phyloP scores from a whole-genome alignment of 2,888 invertebrate species.

The Zygothrica quintamaculata region DNA sequence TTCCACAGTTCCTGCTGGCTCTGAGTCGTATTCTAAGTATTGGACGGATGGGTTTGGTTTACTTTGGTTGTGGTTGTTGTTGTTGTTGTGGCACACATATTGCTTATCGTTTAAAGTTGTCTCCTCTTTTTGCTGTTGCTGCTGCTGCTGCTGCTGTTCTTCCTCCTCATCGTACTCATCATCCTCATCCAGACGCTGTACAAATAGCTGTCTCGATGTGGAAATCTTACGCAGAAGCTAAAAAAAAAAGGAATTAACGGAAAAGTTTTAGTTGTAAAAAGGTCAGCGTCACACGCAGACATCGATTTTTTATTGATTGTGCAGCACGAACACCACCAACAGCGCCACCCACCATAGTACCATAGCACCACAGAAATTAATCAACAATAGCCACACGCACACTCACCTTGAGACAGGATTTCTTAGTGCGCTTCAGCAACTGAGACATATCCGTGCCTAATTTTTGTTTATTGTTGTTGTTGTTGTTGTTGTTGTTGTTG shows the following conservation, averaged over 20 bases:
- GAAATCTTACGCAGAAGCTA: constrained; percentile 82
- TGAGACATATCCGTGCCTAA: constrained; percentile 74
- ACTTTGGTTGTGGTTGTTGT: constrained; percentile 12
- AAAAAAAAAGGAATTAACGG: too few relatives aligned
- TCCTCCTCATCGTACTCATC: constrained; percentile 65
- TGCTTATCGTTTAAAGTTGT: constrained; percentile 42
- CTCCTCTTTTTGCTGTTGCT: constrained; percentile 25
- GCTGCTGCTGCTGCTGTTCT: constrained; percentile 35
- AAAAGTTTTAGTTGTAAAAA: too few relatives aligned
- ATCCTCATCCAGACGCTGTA: constrained; percentile 80
- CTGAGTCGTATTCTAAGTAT: constrained; percentile 45
- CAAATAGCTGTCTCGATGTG: constrained; percentile 76
- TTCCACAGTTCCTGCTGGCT: constrained; percentile 28
- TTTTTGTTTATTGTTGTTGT: constrained; percentile 20
- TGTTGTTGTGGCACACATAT: constrained; percentile 26
- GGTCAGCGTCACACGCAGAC: constrained; percentile 18
- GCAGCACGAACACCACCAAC: constrained; percentile 10
- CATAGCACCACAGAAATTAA: constrained; percentile 2
- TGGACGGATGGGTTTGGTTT: constrained; percentile 59
- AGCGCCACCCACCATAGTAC: neutral
- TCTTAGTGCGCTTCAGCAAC: constrained; percentile 83
- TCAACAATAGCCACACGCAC: constrained; percentile 27
- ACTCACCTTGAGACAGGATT: constrained; percentile 84
- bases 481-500: constrained; percentile 13
- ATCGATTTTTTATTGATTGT: constrained; percentile 72